phyloP scores from a whole-genome alignment of 2,113 vertebrate species.

The Loxodonta africana region DNA sequence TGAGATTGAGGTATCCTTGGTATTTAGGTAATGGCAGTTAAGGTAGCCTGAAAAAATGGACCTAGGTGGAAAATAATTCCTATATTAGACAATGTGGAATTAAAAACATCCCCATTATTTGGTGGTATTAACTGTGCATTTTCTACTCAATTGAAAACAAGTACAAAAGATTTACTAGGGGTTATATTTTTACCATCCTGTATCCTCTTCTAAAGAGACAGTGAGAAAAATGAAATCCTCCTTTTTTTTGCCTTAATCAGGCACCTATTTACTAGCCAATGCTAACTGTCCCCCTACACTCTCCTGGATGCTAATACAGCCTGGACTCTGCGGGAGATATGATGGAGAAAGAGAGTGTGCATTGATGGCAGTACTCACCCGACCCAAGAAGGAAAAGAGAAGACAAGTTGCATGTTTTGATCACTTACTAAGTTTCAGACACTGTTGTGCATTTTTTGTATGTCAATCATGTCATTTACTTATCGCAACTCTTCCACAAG shows the following conservation, averaged over 20 bases:
- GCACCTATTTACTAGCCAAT: neutral
- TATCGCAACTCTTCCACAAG: neutral
- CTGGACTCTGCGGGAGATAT: too few relatives aligned
- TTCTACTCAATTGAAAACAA: constrained; percentile 27
- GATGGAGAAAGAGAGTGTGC: accelerated
- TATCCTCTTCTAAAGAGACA: neutral
- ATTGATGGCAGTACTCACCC: neutral
- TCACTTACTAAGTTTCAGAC: neutral
- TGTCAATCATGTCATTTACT: neutral
- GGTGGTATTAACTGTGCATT: constrained; percentile 27
- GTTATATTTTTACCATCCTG: neutral
- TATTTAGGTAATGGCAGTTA: constrained; percentile 23
- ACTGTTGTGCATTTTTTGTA: neutral
- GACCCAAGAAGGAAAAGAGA: neutral
- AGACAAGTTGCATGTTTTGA: neutral
- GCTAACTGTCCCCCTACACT: neutral
- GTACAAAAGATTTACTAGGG: neutral
- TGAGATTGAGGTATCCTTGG: constrained; percentile 1
- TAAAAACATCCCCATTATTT: constrained; percentile 13
- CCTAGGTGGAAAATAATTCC: neutral
- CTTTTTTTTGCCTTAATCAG: neutral
- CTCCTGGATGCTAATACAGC: neutral
- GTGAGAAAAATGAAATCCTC: neutral
- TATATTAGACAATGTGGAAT: neutral
- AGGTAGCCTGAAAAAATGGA: constrained; percentile 37